phyloP scores from a whole-genome alignment of 2,113 vertebrate species.

The Periophthalmus modestus region DNA sequence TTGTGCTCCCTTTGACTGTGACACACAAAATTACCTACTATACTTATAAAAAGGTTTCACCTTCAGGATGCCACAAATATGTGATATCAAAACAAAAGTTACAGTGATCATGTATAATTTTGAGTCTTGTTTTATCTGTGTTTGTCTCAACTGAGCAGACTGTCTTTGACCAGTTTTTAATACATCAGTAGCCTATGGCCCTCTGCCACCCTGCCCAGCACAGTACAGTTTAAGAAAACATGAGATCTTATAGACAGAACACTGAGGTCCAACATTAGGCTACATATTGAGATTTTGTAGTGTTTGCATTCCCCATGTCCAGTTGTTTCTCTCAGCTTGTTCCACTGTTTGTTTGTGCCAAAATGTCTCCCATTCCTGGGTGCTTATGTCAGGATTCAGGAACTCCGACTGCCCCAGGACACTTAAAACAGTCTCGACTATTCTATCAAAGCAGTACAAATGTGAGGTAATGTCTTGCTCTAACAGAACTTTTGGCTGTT shows the following conservation, averaged over 20 bases:
- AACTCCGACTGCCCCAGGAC: neutral
- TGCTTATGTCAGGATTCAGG: slow-evolving; percentile 60
- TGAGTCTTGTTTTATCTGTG: neutral
- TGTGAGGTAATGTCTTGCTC: slow-evolving; percentile 1
- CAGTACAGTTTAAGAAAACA: neutral
- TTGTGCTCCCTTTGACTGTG: neutral
- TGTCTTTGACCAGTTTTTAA: neutral
- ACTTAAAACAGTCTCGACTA: slow-evolving; percentile 9
- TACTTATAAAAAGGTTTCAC: neutral
- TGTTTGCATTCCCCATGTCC: neutral
- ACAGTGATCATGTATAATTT: neutral
- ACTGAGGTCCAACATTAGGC: neutral
- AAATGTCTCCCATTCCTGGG: slow-evolving; percentile 52
- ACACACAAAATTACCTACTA: neutral
- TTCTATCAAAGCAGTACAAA: slow-evolving; percentile 24
- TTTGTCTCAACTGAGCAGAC: neutral
- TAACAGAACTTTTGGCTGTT: neutral
- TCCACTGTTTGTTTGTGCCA: slow-evolving; percentile 44
- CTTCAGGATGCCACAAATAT: neutral
- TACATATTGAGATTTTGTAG: neutral
- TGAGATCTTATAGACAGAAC: neutral
- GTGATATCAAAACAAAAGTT: neutral
- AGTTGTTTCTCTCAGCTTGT: slow-evolving; percentile 6
- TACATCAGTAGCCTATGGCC: neutral
- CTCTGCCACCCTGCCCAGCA: neutral